A percentile compares a stretch with the other conserved stretches of the same genome.
Evolutionary conservation across 2,888 invertebrate species (phyloP).

Genomic region (Ormia ochracea): DNA sequence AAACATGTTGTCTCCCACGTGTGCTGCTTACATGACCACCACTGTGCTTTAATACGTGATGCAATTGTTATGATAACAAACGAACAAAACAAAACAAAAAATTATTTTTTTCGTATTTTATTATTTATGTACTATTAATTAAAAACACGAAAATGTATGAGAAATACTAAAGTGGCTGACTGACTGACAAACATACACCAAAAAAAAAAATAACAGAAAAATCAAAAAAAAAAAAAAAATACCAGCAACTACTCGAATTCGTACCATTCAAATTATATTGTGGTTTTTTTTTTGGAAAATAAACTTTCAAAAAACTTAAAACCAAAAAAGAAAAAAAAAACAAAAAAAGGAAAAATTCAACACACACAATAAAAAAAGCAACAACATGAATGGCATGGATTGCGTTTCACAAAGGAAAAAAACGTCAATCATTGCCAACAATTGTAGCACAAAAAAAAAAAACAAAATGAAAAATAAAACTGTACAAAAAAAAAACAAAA

Average conservation of each 20-base stretch:
- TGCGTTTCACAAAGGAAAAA: slow-evolving; percentile 56
- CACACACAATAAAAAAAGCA: background rate
- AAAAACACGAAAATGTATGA: slow-evolving; percentile 46
- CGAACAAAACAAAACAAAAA: too few species aligned
- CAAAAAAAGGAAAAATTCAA: slow-evolving; percentile 23
- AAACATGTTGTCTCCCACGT: background rate
- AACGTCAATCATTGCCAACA: slow-evolving; percentile 58
- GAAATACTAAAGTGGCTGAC: slow-evolving; percentile 11
- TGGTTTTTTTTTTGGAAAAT: slow-evolving; percentile 19
- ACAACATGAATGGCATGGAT: slow-evolving; percentile 55
- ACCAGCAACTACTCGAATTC: slow-evolving; percentile 9
- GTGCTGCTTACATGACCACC: slow-evolving; percentile 13
- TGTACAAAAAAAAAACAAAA: background rate
- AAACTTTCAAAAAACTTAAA: slow-evolving; percentile 51
- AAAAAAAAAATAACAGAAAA: too few species aligned
- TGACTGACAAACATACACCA: background rate
- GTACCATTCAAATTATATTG: background rate
- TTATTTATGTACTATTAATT: slow-evolving; percentile 47
- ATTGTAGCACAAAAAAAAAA: slow-evolving; percentile 44
- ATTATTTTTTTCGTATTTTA: slow-evolving; percentile 18
- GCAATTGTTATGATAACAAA: slow-evolving; percentile 46
- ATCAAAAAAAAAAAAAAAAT: too few species aligned
- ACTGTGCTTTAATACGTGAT: slow-evolving; percentile 29
- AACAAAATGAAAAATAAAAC: too few species aligned
- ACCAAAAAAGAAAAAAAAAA: slow-evolving; percentile 24